Percentiles rank a stretch among this genome's conserved stretches.
These are phyloP conservation scores for Percopsis omiscomaycus DNA, from an alignment of 2,797 vertebrate genomes.

Conservation along the genomic window DNA sequence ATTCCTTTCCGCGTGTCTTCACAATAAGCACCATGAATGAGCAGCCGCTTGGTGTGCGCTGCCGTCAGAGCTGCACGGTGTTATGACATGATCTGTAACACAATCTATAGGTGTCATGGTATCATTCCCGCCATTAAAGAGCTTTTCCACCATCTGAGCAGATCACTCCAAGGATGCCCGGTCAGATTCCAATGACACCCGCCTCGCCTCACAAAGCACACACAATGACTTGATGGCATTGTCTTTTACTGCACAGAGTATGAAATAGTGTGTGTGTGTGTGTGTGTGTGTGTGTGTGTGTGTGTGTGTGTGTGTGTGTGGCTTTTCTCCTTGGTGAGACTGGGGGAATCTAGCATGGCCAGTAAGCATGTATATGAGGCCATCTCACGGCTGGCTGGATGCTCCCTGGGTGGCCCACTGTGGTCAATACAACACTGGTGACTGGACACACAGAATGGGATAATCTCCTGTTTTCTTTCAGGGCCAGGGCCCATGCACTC, in stretches of 20 bases:
- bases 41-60: conserved; percentile 4
- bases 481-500: conserved; percentile 33
- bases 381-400: conserved; percentile 82
- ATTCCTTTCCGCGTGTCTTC: conserved; percentile 36
- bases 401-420: conserved; percentile 80
- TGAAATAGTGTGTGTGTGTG: conserved; percentile 6
- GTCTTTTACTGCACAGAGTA: conserved; percentile 54
- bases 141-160: conserved; percentile 66
- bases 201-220: conserved; percentile 72
- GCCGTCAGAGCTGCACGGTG: conserved; percentile 51
- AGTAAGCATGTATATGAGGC: conserved; percentile 82
- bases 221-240: conserved; percentile 67
- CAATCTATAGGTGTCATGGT: conserved; percentile 76
- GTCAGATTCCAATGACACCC: conserved; percentile 59
- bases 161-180: conserved; percentile 11
- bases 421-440: conserved; percentile 78
- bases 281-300: conserved; percentile 19
- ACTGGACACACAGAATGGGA: conserved; percentile 78
- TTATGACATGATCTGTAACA: conserved; percentile 71
- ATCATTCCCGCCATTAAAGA: conserved; percentile 76
- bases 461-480: conserved; percentile 81
- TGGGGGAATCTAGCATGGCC: conserved; percentile 78
- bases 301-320: conserved; percentile 7
- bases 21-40: conserved; percentile 22
- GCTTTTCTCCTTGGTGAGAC: conserved; percentile 69